Evolutionary conservation across 2,797 vertebrate genomes (phyloP).

Genomic region (Dendrocincla fuliginosa): DNA sequence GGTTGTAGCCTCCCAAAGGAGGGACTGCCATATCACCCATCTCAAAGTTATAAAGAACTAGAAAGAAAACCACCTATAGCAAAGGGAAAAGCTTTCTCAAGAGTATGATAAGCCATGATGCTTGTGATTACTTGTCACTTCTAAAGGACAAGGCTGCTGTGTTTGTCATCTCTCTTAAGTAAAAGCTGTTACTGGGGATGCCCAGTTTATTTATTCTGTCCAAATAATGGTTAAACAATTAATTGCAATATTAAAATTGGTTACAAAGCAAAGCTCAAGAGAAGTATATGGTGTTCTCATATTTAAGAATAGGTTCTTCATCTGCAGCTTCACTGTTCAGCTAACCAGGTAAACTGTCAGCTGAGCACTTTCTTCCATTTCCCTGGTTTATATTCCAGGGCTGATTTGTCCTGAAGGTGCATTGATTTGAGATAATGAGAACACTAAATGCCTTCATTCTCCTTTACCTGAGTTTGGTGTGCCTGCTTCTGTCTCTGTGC

Average conservation of each 20-base stretch:
- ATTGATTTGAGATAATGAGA: background rate
- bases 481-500: background rate
- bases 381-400: background rate
- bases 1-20: background rate
- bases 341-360: background rate
- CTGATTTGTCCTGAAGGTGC: background rate
- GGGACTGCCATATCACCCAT: background rate
- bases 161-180: background rate
- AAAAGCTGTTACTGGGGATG: background rate
- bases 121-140: background rate
- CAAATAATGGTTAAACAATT: background rate
- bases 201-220: background rate
- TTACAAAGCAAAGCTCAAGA: background rate
- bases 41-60: background rate
- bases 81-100: background rate
- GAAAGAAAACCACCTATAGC: background rate
- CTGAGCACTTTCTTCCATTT: background rate
- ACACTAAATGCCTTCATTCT: background rate
- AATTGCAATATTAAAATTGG: background rate
- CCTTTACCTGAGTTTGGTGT: background rate
- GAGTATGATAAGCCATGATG: background rate
- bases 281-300: background rate
- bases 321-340: background rate
- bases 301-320: background rate
- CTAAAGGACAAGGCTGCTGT: background rate